phyloP scores from a whole-genome alignment of 35 echinoderm and acorn worm genomes.

The Heliocidaris erythrogramma region DNA sequence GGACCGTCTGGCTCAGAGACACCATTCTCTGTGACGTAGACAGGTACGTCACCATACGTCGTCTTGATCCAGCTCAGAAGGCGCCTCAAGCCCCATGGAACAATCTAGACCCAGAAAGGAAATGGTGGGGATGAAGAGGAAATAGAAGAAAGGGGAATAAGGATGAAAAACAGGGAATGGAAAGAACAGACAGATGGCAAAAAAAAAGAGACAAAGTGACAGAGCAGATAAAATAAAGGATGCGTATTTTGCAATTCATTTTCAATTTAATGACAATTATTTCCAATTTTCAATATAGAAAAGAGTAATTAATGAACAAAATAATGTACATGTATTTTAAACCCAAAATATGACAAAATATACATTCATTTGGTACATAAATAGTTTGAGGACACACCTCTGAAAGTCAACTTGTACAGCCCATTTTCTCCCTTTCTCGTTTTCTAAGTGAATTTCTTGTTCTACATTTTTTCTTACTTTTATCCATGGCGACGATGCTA shows the following conservation, averaged over 20 bases:
- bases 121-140: neutral
- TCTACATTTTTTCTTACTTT: neutral
- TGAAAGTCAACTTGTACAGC: too few species aligned
- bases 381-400: too few species aligned
- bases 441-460: neutral
- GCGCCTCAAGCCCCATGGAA: conserved; percentile 87
- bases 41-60: conserved; percentile 73
- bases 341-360: too few species aligned
- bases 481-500: neutral
- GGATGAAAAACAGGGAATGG: neutral
- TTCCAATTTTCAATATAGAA: too few species aligned
- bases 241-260: too few species aligned
- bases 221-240: too few species aligned
- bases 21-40: conserved; percentile 97
- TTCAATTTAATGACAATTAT: too few species aligned
- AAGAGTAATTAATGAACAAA: too few species aligned
- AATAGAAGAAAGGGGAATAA: neutral
- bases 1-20: conserved; percentile 70
- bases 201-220: neutral
- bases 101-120: neutral
- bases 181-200: neutral
- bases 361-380: too few species aligned
- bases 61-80: conserved; percentile 78
- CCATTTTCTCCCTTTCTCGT: too few species aligned
- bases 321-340: too few species aligned